Percentiles rank a stretch among this genome's conserved stretches.
Evolutionary conservation across 2,797 vertebrate genomes (phyloP).

Genomic region (Diceros bicornis): DNA sequence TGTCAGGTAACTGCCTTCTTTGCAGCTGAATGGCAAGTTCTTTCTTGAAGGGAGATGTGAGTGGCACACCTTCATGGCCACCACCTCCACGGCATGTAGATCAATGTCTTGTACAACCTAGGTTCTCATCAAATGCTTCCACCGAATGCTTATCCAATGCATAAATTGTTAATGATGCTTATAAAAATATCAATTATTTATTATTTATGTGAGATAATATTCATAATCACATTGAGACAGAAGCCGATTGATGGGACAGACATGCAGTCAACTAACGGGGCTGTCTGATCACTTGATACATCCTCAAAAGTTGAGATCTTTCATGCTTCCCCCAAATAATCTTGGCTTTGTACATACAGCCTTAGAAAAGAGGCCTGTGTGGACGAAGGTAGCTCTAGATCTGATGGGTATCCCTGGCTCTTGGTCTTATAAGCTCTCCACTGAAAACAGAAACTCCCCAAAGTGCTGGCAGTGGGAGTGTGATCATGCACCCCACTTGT

Average conservation of each 20-base stretch:
- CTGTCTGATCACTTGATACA: not conserved
- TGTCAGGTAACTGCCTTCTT: not conserved
- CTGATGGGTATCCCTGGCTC: not conserved
- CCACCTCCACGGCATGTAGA: not conserved
- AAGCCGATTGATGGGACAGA: constrained; percentile 12
- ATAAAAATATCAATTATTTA: constrained; percentile 23
- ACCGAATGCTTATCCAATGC: not conserved
- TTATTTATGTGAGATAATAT: constrained; percentile 8
- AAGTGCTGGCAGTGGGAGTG: not conserved
- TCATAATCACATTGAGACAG: not conserved
- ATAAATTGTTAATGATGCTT: not conserved
- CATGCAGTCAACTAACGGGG: not conserved
- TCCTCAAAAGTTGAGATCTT: not conserved
- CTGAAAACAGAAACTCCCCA: not conserved
- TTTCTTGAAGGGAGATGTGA: not conserved
- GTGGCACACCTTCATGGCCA: not conserved
- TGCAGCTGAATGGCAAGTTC: not conserved
- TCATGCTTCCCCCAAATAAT: not conserved
- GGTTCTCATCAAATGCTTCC: not conserved
- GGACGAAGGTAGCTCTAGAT: not conserved
- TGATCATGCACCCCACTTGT: not conserved
- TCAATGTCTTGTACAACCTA: not conserved
- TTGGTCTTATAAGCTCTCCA: not conserved
- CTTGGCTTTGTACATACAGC: not conserved
- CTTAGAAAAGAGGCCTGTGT: not conserved